Evolutionary conservation across 2,888 invertebrate genomes (phyloP), one percentile per base, ranked within the genome.

Genomic region (Agrilus cyanescens): DNA sequence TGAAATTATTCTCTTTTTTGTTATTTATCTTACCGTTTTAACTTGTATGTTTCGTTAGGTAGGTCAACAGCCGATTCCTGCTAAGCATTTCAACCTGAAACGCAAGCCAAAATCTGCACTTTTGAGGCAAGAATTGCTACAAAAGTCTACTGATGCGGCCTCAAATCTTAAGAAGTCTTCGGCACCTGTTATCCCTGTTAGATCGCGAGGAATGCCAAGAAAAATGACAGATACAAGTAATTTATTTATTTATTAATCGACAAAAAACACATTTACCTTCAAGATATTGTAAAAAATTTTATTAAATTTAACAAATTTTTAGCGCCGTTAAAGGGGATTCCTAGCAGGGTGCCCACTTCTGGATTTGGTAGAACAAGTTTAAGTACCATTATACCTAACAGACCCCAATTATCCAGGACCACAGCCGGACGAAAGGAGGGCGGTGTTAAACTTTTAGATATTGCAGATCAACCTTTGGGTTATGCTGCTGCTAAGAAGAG

Each of bases 211-310:
- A 52, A 88, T 91, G 85, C 93, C 93, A 1, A 78, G 94, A 56
- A 94, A 94, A 73, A 91, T 95, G 90, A 94, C 94, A 56, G 94
- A 95, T 60, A 88, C 90, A 32, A 91, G 88, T 89, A 69, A 74
- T 74, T 18, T 41, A 34, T 12, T 25, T n/a, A n/a, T 5, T 30
- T 30, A 30, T 30, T 30, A 30, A 30, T 30, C 12, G n/a, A n/a
- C n/a, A n/a, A 12, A 8, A 30, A 10, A 4, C 15, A 13, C 18
- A 15, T 34, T 18, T 31, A 1, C 13, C n/a, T 10, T 12, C 14
- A 44, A 20, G 10, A 18, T 34, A 18, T 32, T 43, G 37, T 37
- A 20, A 14, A 38, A 37, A 37, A 37, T 10, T 33, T 12, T 32
- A 32, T 2, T 33, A 33, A 33, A 33, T 15, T 33, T 30, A 10